These are phyloP conservation scores for Scyliorhinus canicula DNA, from an alignment of 2,797 vertebrate species.

Conservation along the genomic window DNA sequence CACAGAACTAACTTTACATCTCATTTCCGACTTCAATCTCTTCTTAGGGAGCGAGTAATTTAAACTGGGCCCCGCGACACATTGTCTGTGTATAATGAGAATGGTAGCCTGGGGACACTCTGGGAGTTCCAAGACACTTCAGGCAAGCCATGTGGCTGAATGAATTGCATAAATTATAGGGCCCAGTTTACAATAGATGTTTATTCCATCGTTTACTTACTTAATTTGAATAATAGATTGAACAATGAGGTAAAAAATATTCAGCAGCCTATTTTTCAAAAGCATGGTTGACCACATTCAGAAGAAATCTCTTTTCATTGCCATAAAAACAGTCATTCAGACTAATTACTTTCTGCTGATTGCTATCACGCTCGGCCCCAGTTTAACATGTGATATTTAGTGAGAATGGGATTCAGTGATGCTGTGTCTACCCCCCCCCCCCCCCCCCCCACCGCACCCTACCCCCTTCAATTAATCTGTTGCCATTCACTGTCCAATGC, in stretches of 20 bases:
- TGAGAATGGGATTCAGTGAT: background rate
- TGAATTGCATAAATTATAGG: background rate
- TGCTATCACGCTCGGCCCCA: background rate
- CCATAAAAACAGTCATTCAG: background rate
- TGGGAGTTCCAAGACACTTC: background rate
- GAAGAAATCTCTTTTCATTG: background rate
- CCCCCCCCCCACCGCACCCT: too few relatives aligned
- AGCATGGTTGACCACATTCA: background rate
- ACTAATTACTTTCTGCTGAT: background rate
- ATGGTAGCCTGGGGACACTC: background rate
- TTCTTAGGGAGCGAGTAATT: background rate
- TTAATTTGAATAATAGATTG: background rate
- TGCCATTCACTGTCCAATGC: background rate
- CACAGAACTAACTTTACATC: background rate
- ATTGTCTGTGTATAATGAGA: background rate
- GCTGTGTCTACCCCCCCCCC: too few relatives aligned
- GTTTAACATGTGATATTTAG: background rate
- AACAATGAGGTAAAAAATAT: background rate
- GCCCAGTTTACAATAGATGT: background rate
- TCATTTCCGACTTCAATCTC: background rate
- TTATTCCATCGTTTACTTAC: background rate
- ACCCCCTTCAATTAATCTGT: too few relatives aligned
- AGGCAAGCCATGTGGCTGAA: background rate
- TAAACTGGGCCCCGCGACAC: background rate
- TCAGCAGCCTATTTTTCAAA: background rate